Percentiles rank a stretch among this genome's conserved stretches.
Conservation (phyloP, 2,113 vertebrate genomes). For the Ptilonorhynchus violaceus region DNA sequence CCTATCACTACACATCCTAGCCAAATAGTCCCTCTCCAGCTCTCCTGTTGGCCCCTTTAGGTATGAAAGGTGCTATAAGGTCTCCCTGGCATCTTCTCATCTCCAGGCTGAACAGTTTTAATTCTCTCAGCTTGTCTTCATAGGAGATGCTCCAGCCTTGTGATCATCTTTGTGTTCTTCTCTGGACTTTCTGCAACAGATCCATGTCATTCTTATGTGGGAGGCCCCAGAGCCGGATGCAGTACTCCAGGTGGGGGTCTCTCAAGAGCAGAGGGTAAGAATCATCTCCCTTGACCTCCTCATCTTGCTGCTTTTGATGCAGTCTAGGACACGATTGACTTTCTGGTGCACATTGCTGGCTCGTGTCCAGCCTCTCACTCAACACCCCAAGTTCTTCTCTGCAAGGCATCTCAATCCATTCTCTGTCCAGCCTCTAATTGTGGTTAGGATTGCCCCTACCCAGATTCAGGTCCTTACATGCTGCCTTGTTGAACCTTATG, state of each 20-base stretch:
- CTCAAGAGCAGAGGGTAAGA: neutral
- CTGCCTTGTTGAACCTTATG: neutral
- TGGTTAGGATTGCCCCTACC: neutral
- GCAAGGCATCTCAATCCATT: neutral
- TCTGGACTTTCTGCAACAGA: neutral
- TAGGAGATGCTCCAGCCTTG: neutral
- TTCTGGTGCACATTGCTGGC: fast-evolving
- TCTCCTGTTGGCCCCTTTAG: neutral
- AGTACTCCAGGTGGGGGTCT: neutral
- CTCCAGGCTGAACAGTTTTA: neutral
- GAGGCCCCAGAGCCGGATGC: neutral
- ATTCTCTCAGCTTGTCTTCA: neutral
- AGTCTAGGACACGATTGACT: fast-evolving
- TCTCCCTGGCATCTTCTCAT: neutral
- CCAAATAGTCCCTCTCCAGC: neutral
- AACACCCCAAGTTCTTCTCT: neutral
- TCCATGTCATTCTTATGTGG: neutral
- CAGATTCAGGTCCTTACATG: neutral
- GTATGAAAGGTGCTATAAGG: no score
- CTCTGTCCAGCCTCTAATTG: neutral
- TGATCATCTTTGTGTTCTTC: neutral
- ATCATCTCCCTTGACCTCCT: neutral
- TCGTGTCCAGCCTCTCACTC: neutral
- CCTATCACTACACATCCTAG: neutral
- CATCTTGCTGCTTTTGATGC: neutral